phyloP scores from a whole-genome alignment of 1,140 invertebrate species.

The Aradophagus sp. region DNA sequence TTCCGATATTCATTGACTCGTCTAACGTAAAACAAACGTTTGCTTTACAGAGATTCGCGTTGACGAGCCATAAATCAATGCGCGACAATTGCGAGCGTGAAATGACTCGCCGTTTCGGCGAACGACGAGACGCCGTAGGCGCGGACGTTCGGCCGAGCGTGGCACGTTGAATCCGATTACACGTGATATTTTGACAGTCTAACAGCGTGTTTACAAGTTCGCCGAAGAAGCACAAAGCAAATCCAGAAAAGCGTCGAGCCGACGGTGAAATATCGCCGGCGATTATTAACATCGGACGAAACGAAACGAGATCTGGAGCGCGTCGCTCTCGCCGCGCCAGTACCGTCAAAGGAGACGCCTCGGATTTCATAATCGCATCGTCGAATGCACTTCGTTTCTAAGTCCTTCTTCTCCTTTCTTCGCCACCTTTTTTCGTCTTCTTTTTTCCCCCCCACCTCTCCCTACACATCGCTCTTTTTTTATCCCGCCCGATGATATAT shows the following conservation, averaged over 20 bases:
- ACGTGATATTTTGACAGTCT: constrained; percentile 38
- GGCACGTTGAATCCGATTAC: background rate
- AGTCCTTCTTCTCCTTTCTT: constrained; percentile 11
- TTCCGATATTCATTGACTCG: constrained; percentile 17
- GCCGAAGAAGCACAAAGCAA: constrained; percentile 4
- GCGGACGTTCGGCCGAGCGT: background rate
- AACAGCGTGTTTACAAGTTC: constrained; percentile 27
- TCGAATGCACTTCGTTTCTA: constrained; percentile 39
- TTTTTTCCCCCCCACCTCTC: background rate
- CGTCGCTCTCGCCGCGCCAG: constrained; percentile 10
- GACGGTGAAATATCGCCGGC: constrained; percentile 6
- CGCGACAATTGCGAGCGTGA: background rate
- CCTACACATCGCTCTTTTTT: constrained; percentile 30
- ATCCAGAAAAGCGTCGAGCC: constrained; percentile 3
- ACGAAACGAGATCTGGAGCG: constrained; percentile 34
- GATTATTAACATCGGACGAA: constrained; percentile 39
- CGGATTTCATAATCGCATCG: constrained; percentile 47
- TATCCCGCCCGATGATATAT: constrained; percentile 29
- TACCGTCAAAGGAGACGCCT: constrained; percentile 47
- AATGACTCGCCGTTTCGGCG: too few species aligned
- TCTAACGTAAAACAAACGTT: constrained; percentile 4
- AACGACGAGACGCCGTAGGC: background rate
- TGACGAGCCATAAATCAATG: too few species aligned
- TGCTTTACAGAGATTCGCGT: constrained; percentile 4
- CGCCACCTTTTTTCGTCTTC: constrained; percentile 4